These are phyloP conservation scores for Daboia siamensis DNA, from an alignment of 2,113 vertebrate genomes.

Conservation along the genomic window DNA sequence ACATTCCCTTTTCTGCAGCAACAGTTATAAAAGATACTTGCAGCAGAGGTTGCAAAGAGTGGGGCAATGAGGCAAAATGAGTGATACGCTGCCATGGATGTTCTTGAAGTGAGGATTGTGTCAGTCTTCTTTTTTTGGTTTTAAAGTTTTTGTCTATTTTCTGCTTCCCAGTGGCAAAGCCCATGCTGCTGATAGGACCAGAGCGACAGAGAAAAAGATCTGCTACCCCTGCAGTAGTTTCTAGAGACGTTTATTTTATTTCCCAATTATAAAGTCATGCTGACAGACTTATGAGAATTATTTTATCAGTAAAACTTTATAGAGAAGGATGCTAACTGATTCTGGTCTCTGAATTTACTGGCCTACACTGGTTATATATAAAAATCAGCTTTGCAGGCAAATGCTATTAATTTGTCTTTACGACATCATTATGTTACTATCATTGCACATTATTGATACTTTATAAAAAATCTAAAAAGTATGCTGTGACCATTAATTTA, in stretches of 20 bases:
- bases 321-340: not conserved
- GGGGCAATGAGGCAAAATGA: not conserved
- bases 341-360: not conserved
- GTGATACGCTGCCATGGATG: not conserved
- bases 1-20: not conserved
- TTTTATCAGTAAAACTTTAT: conserved; percentile 2
- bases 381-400: conserved; percentile 4
- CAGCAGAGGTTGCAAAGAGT: not conserved
- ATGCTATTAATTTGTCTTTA: not conserved
- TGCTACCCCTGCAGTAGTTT: not conserved
- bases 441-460: not conserved
- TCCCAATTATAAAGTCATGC: not conserved
- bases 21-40: not conserved
- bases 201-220: not conserved
- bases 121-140: not conserved
- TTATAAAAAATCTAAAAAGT: not conserved
- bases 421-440: conserved; percentile 10
- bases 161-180: not conserved
- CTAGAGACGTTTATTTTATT: not conserved
- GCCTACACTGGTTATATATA: not conserved
- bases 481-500: not conserved
- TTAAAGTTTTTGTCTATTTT: not conserved
- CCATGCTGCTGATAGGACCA: not conserved
- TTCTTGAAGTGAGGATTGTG: not conserved
- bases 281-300: not conserved